Conservation (phyloP, 2,888 invertebrate genomes). For the Erebia ligea region DNA sequence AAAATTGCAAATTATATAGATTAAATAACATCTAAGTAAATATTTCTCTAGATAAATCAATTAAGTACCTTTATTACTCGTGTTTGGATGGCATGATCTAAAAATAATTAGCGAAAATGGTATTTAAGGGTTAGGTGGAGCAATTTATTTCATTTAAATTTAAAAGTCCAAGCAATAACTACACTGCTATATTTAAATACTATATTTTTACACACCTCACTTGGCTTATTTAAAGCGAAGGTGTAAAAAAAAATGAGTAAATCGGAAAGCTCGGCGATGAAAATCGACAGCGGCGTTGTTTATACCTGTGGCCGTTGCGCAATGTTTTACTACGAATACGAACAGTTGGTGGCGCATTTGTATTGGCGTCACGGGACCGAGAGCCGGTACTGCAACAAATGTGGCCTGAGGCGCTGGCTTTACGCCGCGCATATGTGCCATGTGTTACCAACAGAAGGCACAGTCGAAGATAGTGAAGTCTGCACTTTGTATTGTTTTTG, state of each 20-base stretch:
- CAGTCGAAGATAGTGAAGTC: constrained; percentile 44
- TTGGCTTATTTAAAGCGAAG: neutral
- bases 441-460: constrained; percentile 58
- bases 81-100: neutral
- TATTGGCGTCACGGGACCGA: constrained; percentile 72
- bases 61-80: neutral
- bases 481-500: constrained; percentile 60
- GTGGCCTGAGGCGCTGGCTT: constrained; percentile 58
- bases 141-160: neutral
- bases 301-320: constrained; percentile 59
- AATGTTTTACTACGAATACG: constrained; percentile 59
- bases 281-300: constrained; percentile 27
- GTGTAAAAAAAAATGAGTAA: constrained; percentile 27
- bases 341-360: constrained; percentile 62
- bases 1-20: neutral
- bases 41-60: neutral
- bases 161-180: neutral
- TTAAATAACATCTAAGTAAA: neutral
- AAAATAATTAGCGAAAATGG: neutral
- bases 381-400: constrained; percentile 56
- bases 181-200: neutral
- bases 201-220: neutral
- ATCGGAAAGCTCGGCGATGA: constrained; percentile 13
- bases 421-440: constrained; percentile 63
- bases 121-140: neutral